Conservation (phyloP, 2,797 vertebrate genomes). For the Hipposideros larvatus region DNA sequence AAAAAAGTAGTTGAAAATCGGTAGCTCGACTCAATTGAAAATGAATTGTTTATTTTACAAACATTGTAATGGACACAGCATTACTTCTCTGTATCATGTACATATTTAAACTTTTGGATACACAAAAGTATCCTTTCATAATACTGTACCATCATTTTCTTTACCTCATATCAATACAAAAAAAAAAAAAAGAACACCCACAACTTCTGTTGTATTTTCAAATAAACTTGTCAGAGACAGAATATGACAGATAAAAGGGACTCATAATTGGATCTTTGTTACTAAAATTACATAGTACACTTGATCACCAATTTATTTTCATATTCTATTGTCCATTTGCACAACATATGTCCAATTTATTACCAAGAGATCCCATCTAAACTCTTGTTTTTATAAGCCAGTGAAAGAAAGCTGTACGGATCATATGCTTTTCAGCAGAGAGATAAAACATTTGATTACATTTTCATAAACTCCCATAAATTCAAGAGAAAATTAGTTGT, state of each 20-base stretch:
- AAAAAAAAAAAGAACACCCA: neutral
- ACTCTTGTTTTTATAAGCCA: neutral
- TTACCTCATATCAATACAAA: neutral
- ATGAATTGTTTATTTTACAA: neutral
- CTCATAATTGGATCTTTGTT: neutral
- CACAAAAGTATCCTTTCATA: neutral
- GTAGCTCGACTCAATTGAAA: neutral
- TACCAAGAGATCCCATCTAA: neutral
- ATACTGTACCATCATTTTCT: neutral
- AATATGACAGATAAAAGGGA: neutral
- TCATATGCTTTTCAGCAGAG: conserved; percentile 24
- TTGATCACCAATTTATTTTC: neutral
- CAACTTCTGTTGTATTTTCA: neutral
- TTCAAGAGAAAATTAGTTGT: conserved; percentile 54
- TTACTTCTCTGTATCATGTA: neutral
- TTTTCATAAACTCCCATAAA: conserved; percentile 64
- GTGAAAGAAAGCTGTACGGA: neutral
- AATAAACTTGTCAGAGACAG: neutral
- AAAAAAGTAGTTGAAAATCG: neutral
- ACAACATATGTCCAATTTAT: neutral
- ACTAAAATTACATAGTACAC: neutral
- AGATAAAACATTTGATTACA: conserved; percentile 59
- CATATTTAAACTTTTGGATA: neutral
- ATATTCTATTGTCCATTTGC: neutral
- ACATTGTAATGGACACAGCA: neutral